phyloP scores from a whole-genome alignment of 2,113 vertebrate species.

The Melanocharis versteri region DNA sequence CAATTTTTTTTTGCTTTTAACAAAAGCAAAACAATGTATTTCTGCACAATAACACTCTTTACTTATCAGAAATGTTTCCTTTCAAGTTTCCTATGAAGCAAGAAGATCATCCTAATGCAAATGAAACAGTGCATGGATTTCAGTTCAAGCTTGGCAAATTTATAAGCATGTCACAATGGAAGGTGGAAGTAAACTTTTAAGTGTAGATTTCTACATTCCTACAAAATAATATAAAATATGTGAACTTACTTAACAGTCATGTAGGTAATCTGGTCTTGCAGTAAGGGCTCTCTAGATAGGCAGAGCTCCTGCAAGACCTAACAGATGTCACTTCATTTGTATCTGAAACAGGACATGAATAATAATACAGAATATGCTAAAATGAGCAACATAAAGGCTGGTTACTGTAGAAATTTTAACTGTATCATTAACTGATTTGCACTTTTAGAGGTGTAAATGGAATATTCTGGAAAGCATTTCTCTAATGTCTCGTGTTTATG shows the following conservation, averaged over 20 bases:
- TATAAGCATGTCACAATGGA: neutral
- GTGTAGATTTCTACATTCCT: neutral
- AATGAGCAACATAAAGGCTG: neutral
- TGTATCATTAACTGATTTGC: neutral
- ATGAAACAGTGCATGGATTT: neutral
- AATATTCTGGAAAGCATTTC: neutral
- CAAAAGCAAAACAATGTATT: neutral
- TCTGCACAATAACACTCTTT: neutral
- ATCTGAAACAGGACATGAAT: neutral
- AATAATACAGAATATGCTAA: neutral
- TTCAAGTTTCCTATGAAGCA: neutral
- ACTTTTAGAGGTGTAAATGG: neutral
- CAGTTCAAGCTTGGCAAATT: neutral
- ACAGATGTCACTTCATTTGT: neutral
- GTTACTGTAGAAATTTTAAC: neutral
- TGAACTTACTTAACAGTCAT: neutral
- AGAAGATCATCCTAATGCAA: neutral
- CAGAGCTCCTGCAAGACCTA: neutral
- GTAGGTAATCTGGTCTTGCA: neutral
- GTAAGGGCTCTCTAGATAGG: neutral
- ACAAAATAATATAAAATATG: neutral
- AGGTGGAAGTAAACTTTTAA: neutral
- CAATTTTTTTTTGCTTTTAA: neutral
- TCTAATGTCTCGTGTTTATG: neutral
- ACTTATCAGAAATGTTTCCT: neutral